A percentile compares a stretch with the other conserved stretches of the same genome.
These are phyloP conservation scores for Montipora cactus DNA, from an alignment of 64 coral and sea anemone species.

Conservation along the genomic window DNA sequence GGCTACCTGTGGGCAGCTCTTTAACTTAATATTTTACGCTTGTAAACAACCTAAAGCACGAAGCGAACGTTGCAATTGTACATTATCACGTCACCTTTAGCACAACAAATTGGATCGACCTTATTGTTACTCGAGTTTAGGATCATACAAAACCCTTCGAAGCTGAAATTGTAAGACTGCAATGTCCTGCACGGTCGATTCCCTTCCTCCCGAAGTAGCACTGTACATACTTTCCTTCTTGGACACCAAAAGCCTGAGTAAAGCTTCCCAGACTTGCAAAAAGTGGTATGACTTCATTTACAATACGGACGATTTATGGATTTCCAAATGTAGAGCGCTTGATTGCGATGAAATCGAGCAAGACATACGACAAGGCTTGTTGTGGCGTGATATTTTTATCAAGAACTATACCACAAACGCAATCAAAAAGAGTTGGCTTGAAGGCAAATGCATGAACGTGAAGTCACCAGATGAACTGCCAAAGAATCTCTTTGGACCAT, in stretches of 20 bases:
- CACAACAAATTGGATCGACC: too few species aligned
- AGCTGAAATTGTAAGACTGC: not conserved
- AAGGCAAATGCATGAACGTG: constrained; percentile 67
- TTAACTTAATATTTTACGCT: too few species aligned
- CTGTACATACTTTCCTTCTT: constrained; percentile 70
- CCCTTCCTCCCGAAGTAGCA: constrained; percentile 78
- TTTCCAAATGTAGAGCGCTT: constrained; percentile 46
- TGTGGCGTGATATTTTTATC: constrained; percentile 75
- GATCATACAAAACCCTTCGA: not conserved
- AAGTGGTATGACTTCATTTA: constrained; percentile 79
- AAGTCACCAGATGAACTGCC: constrained; percentile 77
- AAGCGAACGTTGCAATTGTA: too few species aligned
- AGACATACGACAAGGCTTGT: constrained; percentile 60
- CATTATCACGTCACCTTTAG: too few species aligned
- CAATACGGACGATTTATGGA: constrained; percentile 81
- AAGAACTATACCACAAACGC: constrained; percentile 77
- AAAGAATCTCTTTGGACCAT: constrained; percentile 63
- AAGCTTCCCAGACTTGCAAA: constrained; percentile 68
- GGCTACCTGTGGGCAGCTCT: too few species aligned
- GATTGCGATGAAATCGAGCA: constrained; percentile 52
- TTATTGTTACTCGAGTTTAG: not conserved
- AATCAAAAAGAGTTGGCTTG: constrained; percentile 77
- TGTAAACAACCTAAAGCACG: too few species aligned
- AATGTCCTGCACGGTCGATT: constrained; percentile 56
- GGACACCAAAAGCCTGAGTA: constrained; percentile 83